Evolutionary conservation across 2,113 vertebrate genomes (phyloP).

Genomic region (Apeltes quadracus): DNA sequence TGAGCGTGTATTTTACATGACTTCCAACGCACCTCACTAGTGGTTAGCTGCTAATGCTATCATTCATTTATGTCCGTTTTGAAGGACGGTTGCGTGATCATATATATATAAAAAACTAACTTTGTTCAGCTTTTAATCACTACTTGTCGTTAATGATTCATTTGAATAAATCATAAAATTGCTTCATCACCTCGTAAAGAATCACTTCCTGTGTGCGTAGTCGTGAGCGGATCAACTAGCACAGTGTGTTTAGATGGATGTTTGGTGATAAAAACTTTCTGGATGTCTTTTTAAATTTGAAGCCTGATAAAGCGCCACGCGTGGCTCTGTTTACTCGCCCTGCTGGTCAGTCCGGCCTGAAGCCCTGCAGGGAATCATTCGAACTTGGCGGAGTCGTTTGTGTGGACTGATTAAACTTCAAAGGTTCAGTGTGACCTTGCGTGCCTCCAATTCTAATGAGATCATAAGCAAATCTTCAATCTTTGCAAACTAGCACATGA

Average conservation of each 20-base stretch:
- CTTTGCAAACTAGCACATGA: background rate
- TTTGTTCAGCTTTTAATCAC: background rate
- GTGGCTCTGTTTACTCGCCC: background rate
- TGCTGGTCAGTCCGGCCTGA: background rate
- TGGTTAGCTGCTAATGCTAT: too few species aligned
- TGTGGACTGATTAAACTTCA: background rate
- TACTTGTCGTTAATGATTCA: background rate
- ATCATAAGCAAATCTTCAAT: background rate
- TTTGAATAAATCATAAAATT: background rate
- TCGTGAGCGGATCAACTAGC: background rate
- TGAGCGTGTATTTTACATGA: background rate
- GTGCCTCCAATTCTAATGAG: too few species aligned
- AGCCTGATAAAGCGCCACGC: constrained; percentile 25
- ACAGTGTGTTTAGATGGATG: constrained; percentile 6
- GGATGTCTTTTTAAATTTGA: constrained; percentile 15
- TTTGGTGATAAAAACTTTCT: background rate
- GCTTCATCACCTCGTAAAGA: background rate
- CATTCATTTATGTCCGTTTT: background rate
- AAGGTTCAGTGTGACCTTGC: background rate
- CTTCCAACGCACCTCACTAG: background rate
- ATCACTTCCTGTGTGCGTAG: background rate
- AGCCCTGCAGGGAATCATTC: background rate
- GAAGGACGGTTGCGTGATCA: background rate
- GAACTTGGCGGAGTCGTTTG: background rate
- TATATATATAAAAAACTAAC: background rate